Base-by-base conservation (phyloP, 2,888 invertebrate species). In the Diaprepes abbreviatus region DNA sequence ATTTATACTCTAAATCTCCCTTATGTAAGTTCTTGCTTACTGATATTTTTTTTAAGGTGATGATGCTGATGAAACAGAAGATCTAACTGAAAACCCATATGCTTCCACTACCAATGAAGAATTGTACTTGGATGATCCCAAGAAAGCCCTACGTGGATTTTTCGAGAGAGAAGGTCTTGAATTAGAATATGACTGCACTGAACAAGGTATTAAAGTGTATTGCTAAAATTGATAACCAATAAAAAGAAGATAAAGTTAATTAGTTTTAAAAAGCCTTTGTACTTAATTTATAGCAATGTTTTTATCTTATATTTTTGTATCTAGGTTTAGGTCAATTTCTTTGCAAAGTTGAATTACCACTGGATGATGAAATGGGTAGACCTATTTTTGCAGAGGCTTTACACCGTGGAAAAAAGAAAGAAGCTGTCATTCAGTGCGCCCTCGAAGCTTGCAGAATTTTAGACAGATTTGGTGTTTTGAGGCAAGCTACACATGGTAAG, bases 361-460 rank as follows among this genome's bases (percentile, higher is more conserved):
- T 97, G 10, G 95, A 96, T 77, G 91, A 92, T 76, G 87, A 90
- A 0, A 86, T 88, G 60, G 95, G 95, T 0, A 87, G 89, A n/a
- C 88, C 92, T 0, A 87, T 96, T 12, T 84, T 91, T 7, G 97
- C 96, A 0, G 96, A 97, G 83, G 93, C 93, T 0, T 86, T 93
- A 0, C 94, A 96, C 64, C 91, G 92, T 71, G 97, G 96, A 0
- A 96, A 96, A 85, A 98, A 97, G 83, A 97, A 96, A 81, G 98
- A 98, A 77, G 94, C 95, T 0, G 95, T 97, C 0, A 84, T 93
- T 0, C 95, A 96, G 55, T 97, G 97, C 83, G 97, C 98, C 0
- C 81, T 98, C 57, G 97, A 98, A 84, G 98, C 98, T 0, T 99
- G 98, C 81, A 86, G 95, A 74, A 89, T 96, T 36, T 86, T 99